Percentiles rank a stretch among this genome's conserved stretches.
phyloP scores from a whole-genome alignment of 2,113 vertebrate species.

The Albula goreensis region DNA sequence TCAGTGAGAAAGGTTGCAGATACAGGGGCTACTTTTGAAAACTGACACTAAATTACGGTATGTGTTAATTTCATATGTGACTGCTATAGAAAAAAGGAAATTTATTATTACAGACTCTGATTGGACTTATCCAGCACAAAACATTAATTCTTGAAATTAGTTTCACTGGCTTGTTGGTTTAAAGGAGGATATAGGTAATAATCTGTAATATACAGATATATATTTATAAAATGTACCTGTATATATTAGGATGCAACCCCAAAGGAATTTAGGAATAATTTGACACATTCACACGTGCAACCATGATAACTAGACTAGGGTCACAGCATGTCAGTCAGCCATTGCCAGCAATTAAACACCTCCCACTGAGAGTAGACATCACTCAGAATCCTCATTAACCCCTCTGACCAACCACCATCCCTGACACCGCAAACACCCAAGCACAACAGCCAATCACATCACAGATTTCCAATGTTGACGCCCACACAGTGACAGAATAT shows the following conservation, averaged over 20 bases:
- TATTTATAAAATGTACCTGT: constrained; percentile 50
- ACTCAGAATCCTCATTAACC: constrained; percentile 79
- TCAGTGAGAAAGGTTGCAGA: no score
- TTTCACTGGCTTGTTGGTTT: neutral
- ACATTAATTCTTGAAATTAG: neutral
- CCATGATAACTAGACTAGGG: constrained; percentile 61
- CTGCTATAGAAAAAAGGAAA: no score
- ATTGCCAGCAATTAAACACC: constrained; percentile 78
- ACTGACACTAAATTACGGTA: no score
- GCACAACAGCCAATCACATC: constrained; percentile 63
- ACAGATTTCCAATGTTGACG: constrained; percentile 64
- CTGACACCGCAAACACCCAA: constrained; percentile 59
- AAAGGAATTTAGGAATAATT: constrained; percentile 59
- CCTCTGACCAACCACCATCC: constrained; percentile 73
- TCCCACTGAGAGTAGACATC: constrained; percentile 70
- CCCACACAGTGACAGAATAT: constrained; percentile 77
- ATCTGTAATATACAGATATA: neutral
- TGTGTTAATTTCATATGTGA: no score
- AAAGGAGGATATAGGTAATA: neutral
- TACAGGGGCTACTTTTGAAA: neutral
- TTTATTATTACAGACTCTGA: neutral
- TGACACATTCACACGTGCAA: constrained; percentile 56
- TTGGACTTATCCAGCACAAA: neutral
- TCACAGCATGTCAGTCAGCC: constrained; percentile 66
- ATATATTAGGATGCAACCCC: constrained; percentile 39